These are phyloP conservation scores for Apodemus agrarius DNA, from an alignment of 2,797 vertebrate genomes.

Conservation along the genomic window DNA sequence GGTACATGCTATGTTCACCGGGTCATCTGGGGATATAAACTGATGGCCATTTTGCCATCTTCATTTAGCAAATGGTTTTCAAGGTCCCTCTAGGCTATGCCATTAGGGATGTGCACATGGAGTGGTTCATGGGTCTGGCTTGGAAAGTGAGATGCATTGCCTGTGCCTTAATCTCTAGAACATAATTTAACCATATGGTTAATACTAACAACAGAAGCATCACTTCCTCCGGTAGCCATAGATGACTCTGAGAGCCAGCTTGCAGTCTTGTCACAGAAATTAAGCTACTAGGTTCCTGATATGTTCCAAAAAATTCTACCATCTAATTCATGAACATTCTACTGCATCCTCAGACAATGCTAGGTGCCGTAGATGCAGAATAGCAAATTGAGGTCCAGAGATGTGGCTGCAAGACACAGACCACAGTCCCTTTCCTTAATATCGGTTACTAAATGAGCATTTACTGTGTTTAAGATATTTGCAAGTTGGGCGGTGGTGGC, in stretches of 20 bases:
- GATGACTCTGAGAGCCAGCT: background rate
- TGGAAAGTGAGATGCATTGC: background rate
- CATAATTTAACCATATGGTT: background rate
- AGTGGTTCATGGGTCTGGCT: background rate
- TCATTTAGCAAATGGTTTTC: background rate
- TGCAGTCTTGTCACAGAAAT: background rate
- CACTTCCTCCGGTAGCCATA: background rate
- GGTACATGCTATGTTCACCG: background rate
- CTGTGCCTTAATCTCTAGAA: background rate
- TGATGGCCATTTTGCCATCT: background rate
- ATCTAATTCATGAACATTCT: background rate
- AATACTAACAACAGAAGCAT: background rate
- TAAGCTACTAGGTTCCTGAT: background rate
- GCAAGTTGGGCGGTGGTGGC: background rate
- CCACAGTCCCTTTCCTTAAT: background rate
- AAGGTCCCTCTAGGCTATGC: background rate
- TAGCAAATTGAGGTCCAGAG: background rate
- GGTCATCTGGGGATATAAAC: background rate
- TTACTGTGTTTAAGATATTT: background rate
- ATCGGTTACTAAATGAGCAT: background rate
- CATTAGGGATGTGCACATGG: background rate
- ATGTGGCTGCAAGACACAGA: background rate
- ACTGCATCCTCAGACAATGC: background rate
- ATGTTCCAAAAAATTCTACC: background rate
- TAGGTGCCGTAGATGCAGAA: background rate